These are phyloP conservation scores for Apostichopus parvimensis DNA, from an alignment of 35 echinoderm and acorn worm species.

Conservation along the genomic window DNA sequence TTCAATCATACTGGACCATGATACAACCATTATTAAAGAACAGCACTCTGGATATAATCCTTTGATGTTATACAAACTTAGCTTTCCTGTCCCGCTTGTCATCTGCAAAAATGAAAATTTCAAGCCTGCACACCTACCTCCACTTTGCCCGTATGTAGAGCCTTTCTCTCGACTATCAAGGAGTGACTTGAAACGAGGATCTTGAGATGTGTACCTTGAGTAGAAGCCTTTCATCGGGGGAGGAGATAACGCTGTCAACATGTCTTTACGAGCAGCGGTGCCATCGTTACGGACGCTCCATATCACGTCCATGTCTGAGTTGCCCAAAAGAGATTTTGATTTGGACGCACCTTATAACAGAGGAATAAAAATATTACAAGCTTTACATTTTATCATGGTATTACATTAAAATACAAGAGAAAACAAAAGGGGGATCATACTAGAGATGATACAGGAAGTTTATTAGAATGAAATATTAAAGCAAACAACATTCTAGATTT, in stretches of 20 bases:
- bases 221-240: constrained; percentile 28
- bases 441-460: too few species aligned
- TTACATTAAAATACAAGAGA: too few species aligned
- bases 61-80: too few species aligned
- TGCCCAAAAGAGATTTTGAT: constrained; percentile 3
- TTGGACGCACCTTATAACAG: background rate
- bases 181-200: constrained; percentile 4
- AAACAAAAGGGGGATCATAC: too few species aligned
- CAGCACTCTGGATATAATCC: too few species aligned
- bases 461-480: too few species aligned
- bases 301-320: constrained; percentile 35
- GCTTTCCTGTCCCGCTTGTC: too few species aligned
- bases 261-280: background rate
- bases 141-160: background rate
- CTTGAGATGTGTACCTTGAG: constrained; percentile 34
- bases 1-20: too few species aligned
- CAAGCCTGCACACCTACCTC: background rate
- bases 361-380: too few species aligned
- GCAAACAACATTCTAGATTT: too few species aligned
- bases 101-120: background rate
- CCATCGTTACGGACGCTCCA: constrained; percentile 19
- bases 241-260: background rate
- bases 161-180: background rate
- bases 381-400: too few species aligned
- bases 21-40: too few species aligned